phyloP scores from a whole-genome alignment of 2,113 vertebrate genomes.

The Bubalus kerabau region DNA sequence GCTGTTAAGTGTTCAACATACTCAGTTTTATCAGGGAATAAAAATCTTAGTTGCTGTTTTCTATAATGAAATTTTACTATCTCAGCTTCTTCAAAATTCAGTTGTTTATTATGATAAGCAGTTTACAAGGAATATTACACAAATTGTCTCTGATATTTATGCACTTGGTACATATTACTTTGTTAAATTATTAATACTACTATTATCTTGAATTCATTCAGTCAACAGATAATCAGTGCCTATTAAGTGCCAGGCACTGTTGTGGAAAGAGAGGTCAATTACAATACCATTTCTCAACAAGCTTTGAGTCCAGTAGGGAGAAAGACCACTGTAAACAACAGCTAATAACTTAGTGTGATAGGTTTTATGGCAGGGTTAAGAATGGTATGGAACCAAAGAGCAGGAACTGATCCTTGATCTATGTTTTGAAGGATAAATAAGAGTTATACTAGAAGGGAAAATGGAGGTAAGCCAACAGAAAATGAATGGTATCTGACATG shows the following conservation, averaged over 20 bases:
- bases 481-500: not conserved
- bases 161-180: not conserved
- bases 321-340: not conserved
- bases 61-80: slow-evolving; percentile 1
- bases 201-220: slow-evolving; percentile 5
- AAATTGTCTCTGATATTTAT: slow-evolving; percentile 18
- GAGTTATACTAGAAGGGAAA: not conserved
- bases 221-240: not conserved
- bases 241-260: not conserved
- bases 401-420: not conserved
- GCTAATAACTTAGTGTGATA: not conserved
- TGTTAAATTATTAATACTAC: not conserved
- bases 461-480: not conserved
- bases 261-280: not conserved
- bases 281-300: not conserved
- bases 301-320: not conserved
- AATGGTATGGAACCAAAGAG: not conserved
- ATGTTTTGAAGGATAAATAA: not conserved
- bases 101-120: not conserved
- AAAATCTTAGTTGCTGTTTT: slow-evolving; percentile 7
- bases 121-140: not conserved
- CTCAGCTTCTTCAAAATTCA: not conserved
- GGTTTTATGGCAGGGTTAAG: not conserved
- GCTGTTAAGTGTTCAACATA: slow-evolving; percentile 3
- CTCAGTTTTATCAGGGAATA: slow-evolving; percentile 2